Percentiles rank a stretch among this genome's conserved stretches.
Conservation (phyloP, 1,140 invertebrate genomes). For the Scylla paramamosain region DNA sequence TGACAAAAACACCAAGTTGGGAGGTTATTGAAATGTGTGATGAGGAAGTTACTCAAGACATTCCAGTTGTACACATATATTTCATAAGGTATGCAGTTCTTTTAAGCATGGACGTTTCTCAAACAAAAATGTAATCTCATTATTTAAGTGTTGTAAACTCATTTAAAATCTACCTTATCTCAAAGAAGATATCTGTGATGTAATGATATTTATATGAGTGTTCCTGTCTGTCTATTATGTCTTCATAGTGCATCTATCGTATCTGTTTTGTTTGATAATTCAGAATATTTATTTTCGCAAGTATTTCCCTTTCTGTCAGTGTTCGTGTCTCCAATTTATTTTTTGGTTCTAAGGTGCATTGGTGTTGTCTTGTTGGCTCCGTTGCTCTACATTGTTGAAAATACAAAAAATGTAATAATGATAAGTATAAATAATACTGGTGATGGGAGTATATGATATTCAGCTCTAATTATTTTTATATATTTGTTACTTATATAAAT, state of each 20-base stretch:
- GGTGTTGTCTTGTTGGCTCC: background rate
- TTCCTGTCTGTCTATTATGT: background rate
- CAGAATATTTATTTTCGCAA: background rate
- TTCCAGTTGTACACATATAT: conserved; percentile 7
- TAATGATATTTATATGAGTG: conserved; percentile 5
- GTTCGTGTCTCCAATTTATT: no score
- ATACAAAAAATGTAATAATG: background rate
- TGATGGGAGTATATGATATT: conserved; percentile 5
- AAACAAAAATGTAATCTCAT: background rate
- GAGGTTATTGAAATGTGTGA: background rate
- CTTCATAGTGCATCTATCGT: background rate
- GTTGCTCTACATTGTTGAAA: background rate
- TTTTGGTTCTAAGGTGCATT: no score
- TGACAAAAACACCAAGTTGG: background rate
- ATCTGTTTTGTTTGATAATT: background rate
- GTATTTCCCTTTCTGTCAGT: background rate
- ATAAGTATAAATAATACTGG: background rate
- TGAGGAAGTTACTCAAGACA: background rate
- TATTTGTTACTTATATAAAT: conserved; percentile 23
- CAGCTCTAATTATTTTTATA: background rate
- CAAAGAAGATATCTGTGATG: background rate
- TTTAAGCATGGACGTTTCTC: background rate
- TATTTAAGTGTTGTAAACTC: background rate
- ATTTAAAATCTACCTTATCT: background rate
- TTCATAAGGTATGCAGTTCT: background rate